A percentile compares a stretch with the other conserved stretches of the same genome.
phyloP scores from a whole-genome alignment of 2,113 vertebrate genomes.

The Canis aureus region DNA sequence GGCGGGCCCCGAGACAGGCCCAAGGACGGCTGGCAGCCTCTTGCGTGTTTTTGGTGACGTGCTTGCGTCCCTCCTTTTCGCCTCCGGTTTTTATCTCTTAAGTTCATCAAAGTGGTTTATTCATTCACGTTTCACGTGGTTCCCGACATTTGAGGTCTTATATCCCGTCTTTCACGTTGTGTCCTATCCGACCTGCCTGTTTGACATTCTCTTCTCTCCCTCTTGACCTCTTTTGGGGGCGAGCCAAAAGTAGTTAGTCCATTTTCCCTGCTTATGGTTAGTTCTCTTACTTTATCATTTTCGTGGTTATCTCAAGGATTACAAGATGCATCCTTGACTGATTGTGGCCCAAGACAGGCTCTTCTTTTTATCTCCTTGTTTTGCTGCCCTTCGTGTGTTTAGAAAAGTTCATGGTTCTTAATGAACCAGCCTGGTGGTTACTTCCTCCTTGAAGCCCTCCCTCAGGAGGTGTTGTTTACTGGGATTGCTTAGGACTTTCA shows the following conservation, averaged over 20 bases:
- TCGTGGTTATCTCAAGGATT: not conserved
- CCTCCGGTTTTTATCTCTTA: not conserved
- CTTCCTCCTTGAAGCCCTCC: not conserved
- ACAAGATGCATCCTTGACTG: not conserved
- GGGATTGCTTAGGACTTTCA: not conserved
- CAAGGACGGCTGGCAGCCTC: not conserved
- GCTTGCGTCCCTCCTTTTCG: not conserved
- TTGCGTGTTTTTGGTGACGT: not conserved
- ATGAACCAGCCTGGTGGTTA: not conserved
- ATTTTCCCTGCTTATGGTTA: not conserved
- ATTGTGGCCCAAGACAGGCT: not conserved
- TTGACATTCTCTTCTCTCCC: not conserved
- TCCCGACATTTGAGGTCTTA: constrained; percentile 8
- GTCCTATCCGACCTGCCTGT: not conserved
- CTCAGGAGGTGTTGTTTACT: not conserved
- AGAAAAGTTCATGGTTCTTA: not conserved
- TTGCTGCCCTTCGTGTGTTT: not conserved
- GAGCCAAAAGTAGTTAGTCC: not conserved
- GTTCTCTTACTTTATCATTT: not conserved
- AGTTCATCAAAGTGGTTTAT: not conserved
- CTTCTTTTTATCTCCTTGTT: not conserved
- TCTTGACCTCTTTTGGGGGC: not conserved
- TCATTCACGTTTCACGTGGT: constrained; percentile 11
- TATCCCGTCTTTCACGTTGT: not conserved
- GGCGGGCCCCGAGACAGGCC: not conserved